These are phyloP conservation scores for Phoenicopterus ruber DNA, from an alignment of 2,113 vertebrate genomes.

Conservation along the genomic window DNA sequence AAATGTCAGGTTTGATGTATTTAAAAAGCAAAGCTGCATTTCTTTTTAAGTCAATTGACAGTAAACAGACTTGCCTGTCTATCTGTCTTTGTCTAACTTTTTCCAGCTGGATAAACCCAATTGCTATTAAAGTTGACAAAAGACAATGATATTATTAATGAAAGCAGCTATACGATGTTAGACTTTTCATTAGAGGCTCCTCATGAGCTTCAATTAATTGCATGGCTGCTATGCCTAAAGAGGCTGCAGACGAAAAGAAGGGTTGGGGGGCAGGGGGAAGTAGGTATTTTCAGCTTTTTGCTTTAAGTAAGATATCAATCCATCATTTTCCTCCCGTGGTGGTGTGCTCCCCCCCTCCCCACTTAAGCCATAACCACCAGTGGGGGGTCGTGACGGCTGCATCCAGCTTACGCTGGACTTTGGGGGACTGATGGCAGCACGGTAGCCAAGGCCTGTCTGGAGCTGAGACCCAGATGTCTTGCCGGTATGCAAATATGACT, in stretches of 20 bases:
- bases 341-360: no score
- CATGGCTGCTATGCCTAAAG: conserved; percentile 31
- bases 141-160: conserved; percentile 70
- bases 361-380: no score
- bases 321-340: background rate
- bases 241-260: background rate
- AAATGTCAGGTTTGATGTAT: conserved; percentile 49
- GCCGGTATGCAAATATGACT: no score
- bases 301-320: background rate
- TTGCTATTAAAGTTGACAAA: conserved; percentile 64
- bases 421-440: no score
- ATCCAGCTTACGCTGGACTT: no score
- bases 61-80: conserved; percentile 51
- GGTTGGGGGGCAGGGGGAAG: background rate
- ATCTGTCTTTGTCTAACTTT: conserved; percentile 68
- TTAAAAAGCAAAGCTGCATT: conserved; percentile 49
- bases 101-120: conserved; percentile 70
- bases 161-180: conserved; percentile 55
- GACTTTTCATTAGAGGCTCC: conserved; percentile 53
- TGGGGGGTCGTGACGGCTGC: no score
- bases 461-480: no score
- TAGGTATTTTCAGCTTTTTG: conserved; percentile 20
- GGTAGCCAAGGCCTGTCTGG: no score
- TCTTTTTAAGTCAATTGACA: conserved; percentile 63
- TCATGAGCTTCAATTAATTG: conserved; percentile 63